Percentiles rank a stretch among this genome's conserved stretches.
Evolutionary conservation across 2,888 invertebrate species (phyloP).

Genomic region (Raillietiella orientalis): DNA sequence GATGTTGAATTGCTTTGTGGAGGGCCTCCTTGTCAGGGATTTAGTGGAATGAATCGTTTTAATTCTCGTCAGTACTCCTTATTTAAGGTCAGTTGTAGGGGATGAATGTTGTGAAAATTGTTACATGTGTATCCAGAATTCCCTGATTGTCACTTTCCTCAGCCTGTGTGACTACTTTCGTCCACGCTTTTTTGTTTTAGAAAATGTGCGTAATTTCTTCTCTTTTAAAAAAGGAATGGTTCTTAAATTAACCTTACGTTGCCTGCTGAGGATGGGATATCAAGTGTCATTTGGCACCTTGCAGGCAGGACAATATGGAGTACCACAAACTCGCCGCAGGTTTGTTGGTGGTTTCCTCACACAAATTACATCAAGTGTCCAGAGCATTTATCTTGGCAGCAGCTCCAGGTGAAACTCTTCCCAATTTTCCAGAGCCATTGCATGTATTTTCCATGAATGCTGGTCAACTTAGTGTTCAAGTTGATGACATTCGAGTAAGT

Average conservation of each 20-base stretch:
- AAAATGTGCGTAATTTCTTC: conserved; percentile 58
- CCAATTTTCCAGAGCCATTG: conserved; percentile 40
- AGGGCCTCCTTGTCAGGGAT: conserved; percentile 64
- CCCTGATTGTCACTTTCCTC: conserved; percentile 41
- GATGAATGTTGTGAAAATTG: conserved; percentile 3
- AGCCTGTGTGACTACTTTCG: conserved; percentile 58
- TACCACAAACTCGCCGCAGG: conserved; percentile 44
- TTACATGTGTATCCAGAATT: conserved; percentile 20
- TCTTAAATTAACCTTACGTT: conserved; percentile 36
- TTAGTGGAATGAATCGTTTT: conserved; percentile 63
- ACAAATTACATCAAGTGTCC: too few species aligned
- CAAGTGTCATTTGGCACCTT: conserved; percentile 57
- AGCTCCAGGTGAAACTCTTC: conserved; percentile 37
- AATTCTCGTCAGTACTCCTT: conserved; percentile 32
- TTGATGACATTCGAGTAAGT: conserved; percentile 21
- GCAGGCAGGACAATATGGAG: conserved; percentile 54
- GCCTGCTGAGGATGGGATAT: conserved; percentile 48
- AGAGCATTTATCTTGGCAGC: conserved; percentile 42
- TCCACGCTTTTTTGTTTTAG: conserved; percentile 45
- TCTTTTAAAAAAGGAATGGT: conserved; percentile 48
- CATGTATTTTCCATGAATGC: conserved; percentile 35
- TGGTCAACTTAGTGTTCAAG: conserved; percentile 23
- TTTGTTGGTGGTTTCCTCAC: conserved; percentile 9
- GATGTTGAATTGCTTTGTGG: conserved; percentile 54
- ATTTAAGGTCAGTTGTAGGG: conserved; percentile 22